Percentiles rank a stretch among this genome's conserved stretches.
These are phyloP conservation scores for Salminus brasiliensis DNA, from an alignment of 2,113 vertebrate genomes.

Conservation along the genomic window DNA sequence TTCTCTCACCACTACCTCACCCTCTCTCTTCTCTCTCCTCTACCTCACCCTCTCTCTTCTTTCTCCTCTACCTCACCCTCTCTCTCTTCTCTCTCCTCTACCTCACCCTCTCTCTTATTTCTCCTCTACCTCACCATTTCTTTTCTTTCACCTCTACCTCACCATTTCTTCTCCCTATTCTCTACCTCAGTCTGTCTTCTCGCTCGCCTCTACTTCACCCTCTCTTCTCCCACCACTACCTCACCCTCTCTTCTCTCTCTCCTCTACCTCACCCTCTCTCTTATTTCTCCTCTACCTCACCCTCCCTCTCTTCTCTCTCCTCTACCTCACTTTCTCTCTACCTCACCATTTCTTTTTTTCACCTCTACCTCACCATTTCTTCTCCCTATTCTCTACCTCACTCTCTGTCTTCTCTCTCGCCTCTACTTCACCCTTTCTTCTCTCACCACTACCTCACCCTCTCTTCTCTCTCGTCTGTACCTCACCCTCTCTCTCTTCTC, in stretches of 20 bases:
- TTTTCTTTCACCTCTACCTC: background rate
- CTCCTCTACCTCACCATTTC: too few species aligned
- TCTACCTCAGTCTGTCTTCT: too few species aligned
- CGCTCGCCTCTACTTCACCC: too few species aligned
- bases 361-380: too few species aligned
- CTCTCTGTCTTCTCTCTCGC: slow-evolving; percentile 4
- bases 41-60: background rate
- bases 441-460: too few species aligned
- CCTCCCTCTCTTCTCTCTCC: too few species aligned
- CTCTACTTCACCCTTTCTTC: background rate
- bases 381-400: background rate
- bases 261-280: background rate
- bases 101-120: background rate
- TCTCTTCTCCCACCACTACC: too few species aligned
- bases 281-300: too few species aligned
- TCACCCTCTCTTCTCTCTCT: background rate
- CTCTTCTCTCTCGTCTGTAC: background rate
- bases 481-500: background rate
- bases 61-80: background rate
- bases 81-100: background rate
- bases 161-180: background rate
- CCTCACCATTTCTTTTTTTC: too few species aligned
- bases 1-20: background rate
- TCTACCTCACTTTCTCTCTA: too few species aligned
- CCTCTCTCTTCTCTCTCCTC: background rate